Percentiles rank a stretch among this genome's conserved stretches.
Evolutionary conservation across 1,140 invertebrate species (phyloP).

Genomic region (Drosophila rhopaloa): DNA sequence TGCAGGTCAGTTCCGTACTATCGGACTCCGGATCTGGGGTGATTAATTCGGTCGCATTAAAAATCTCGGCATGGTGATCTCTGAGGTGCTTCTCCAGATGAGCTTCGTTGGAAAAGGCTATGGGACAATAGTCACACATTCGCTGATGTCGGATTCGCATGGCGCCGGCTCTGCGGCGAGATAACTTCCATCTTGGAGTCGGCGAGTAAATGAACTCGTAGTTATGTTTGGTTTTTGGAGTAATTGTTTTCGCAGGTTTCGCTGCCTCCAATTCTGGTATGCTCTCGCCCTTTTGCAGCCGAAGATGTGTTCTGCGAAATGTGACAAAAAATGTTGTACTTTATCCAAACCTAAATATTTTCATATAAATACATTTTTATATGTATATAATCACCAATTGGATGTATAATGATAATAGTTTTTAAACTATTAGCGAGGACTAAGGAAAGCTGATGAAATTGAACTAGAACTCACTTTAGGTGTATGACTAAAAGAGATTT

Average conservation of each 20-base stretch:
- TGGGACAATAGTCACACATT: background rate
- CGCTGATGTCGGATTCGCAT: background rate
- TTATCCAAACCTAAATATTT: no score
- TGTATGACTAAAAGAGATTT: background rate
- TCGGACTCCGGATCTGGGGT: background rate
- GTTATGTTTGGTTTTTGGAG: background rate
- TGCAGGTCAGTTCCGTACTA: background rate
- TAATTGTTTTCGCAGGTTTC: background rate
- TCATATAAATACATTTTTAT: no score
- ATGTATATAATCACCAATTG: no score
- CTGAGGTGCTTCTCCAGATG: constrained; percentile 2
- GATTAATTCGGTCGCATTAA: background rate
- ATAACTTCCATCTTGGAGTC: background rate
- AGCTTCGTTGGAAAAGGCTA: constrained; percentile 3
- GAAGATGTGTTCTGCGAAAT: background rate
- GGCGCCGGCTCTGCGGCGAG: background rate
- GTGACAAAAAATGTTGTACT: no score
- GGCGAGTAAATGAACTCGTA: background rate
- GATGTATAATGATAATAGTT: no score
- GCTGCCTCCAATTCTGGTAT: background rate
- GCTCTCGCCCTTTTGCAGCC: constrained; percentile 2
- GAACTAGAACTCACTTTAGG: background rate
- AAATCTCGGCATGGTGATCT: background rate
- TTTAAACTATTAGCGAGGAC: no score
- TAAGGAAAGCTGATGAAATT: no score